phyloP scores from a whole-genome alignment of 2,888 invertebrate genomes.

The Halictus quadricinctus region DNA sequence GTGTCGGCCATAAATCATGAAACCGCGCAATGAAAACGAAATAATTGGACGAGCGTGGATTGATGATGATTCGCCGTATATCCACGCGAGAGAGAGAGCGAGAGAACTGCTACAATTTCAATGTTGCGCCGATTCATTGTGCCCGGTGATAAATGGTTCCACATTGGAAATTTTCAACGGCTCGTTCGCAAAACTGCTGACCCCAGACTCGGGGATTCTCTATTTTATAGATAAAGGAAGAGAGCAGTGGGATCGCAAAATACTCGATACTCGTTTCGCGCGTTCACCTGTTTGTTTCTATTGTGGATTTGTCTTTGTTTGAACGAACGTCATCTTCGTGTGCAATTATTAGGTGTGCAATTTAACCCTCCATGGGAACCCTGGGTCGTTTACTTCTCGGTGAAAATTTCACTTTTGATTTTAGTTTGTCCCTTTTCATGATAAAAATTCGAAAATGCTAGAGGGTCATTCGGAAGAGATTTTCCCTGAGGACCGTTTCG shows the following conservation, averaged over 20 bases:
- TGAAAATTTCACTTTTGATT: too few species aligned
- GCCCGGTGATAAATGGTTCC: conserved; percentile 32
- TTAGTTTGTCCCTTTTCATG: too few species aligned
- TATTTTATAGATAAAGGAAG: background rate
- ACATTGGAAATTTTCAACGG: conserved; percentile 21
- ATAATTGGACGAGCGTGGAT: conserved; percentile 41
- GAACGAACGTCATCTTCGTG: too few species aligned
- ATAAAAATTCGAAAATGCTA: background rate
- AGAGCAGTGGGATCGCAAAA: background rate
- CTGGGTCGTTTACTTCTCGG: too few species aligned
- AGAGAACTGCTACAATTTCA: conserved; percentile 17
- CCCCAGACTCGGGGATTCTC: background rate
- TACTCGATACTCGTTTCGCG: background rate
- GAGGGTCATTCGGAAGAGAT: background rate
- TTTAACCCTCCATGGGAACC: too few species aligned
- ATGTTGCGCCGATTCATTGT: conserved; percentile 22
- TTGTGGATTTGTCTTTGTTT: background rate
- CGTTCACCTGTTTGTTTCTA: background rate
- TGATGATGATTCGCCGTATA: conserved; percentile 27
- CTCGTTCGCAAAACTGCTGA: conserved; percentile 15
- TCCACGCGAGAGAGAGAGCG: background rate
- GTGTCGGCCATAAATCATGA: conserved; percentile 32
- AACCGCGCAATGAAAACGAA: conserved; percentile 22
- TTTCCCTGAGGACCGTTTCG: background rate
- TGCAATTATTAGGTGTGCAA: too few species aligned